phyloP scores from a whole-genome alignment of 2,797 vertebrate genomes.

The Notolabrus celidotus region DNA sequence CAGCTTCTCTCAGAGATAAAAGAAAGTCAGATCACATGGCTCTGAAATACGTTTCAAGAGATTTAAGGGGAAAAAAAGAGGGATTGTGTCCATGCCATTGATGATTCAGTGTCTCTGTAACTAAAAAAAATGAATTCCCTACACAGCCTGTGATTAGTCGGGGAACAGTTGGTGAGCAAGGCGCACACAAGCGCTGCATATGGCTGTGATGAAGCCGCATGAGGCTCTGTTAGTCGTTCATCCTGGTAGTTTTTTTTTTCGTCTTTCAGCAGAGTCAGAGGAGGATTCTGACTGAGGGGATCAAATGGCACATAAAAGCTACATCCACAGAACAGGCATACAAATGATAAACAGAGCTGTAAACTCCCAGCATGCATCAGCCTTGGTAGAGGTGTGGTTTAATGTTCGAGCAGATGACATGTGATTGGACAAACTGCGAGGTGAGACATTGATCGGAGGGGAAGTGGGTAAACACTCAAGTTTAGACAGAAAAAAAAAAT shows the following conservation, averaged over 20 bases:
- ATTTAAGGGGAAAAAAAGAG: constrained; percentile 11
- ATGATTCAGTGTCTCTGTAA: constrained; percentile 71
- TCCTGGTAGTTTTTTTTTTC: constrained; percentile 39
- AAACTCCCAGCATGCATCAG: constrained; percentile 55
- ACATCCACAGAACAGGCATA: constrained; percentile 66
- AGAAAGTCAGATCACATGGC: constrained; percentile 45
- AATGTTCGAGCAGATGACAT: constrained; percentile 64
- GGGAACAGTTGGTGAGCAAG: constrained; percentile 70
- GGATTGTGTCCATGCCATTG: constrained; percentile 50
- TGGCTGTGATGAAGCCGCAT: constrained; percentile 65
- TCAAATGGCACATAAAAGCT: constrained; percentile 74
- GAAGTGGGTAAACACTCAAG: constrained; percentile 75
- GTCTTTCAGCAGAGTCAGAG: constrained; percentile 51
- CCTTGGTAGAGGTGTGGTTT: constrained; percentile 58
- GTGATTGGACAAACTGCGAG: constrained; percentile 45
- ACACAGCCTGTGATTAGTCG: constrained; percentile 63
- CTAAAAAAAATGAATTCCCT: constrained; percentile 65
- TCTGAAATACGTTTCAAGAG: constrained; percentile 43
- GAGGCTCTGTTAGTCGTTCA: constrained; percentile 61
- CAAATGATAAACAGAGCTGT: constrained; percentile 65
- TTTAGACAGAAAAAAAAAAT: constrained; percentile 63
- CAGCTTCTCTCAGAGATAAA: constrained; percentile 40
- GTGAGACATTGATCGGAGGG: constrained; percentile 74
- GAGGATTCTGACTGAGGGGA: constrained; percentile 62
- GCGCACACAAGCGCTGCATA: constrained; percentile 55